Evolutionary conservation across 2,797 vertebrate species (phyloP).

Genomic region (Leptoclinus maculatus): DNA sequence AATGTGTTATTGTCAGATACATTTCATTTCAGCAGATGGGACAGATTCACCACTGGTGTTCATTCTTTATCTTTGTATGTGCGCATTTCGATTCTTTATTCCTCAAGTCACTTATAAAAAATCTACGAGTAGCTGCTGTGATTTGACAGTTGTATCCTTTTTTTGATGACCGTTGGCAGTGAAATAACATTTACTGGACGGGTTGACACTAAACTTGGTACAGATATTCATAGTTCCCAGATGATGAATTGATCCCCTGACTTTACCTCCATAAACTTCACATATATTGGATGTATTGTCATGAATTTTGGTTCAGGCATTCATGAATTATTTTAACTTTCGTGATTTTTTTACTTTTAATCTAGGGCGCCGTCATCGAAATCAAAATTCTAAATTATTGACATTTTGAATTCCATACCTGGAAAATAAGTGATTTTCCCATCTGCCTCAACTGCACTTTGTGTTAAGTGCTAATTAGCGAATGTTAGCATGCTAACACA

Average conservation of each 20-base stretch:
- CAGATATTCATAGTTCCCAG: neutral
- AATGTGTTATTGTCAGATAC: neutral
- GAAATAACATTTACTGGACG: neutral
- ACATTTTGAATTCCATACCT: neutral
- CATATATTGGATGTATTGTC: neutral
- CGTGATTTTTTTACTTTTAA: neutral
- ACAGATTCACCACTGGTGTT: neutral
- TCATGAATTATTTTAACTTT: neutral
- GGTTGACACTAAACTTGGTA: neutral
- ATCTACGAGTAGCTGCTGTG: neutral
- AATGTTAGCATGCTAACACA: neutral
- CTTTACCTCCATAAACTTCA: neutral
- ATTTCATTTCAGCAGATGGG: neutral
- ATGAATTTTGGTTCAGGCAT: neutral
- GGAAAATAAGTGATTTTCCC: neutral
- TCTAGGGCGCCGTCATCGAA: neutral
- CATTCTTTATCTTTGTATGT: neutral
- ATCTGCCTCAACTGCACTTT: neutral
- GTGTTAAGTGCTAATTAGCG: neutral
- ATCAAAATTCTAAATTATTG: neutral
- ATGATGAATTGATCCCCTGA: constrained; percentile 1
- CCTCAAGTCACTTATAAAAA: neutral
- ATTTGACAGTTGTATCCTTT: neutral
- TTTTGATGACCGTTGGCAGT: neutral
- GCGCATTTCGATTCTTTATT: neutral